A percentile compares a stretch with the other conserved stretches of the same genome.
Conservation (phyloP, 2,888 invertebrate genomes). For the Monochamus alternatus region DNA sequence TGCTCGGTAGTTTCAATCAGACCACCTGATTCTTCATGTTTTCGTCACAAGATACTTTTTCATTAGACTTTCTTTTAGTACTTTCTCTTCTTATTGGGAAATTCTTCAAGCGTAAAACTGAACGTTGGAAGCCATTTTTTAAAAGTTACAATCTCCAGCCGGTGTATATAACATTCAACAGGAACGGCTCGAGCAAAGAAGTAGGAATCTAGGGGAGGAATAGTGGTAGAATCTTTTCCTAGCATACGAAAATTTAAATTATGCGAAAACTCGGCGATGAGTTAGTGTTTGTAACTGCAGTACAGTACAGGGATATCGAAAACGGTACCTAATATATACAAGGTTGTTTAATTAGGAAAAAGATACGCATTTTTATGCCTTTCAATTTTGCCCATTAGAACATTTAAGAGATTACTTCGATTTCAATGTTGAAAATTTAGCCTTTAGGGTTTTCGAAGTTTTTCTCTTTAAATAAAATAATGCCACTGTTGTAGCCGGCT, state of each 20-base stretch:
- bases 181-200: slow-evolving; percentile 47
- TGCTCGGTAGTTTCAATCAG: slow-evolving; percentile 57
- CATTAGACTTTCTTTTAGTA: slow-evolving; percentile 62
- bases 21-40: slow-evolving; percentile 63
- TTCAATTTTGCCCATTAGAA: too few species aligned
- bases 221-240: not conserved
- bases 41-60: slow-evolving; percentile 64
- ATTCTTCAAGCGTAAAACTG: slow-evolving; percentile 64
- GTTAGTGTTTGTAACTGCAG: too few species aligned
- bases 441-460: too few species aligned
- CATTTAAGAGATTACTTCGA: too few species aligned
- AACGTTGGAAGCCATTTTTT: slow-evolving; percentile 61
- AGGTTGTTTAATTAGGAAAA: too few species aligned
- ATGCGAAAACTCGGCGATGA: too few species aligned
- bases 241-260: not conserved
- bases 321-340: too few species aligned
- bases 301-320: too few species aligned
- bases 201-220: slow-evolving; percentile 33
- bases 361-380: too few species aligned
- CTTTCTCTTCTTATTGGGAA: slow-evolving; percentile 62
- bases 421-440: too few species aligned
- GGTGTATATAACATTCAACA: slow-evolving; percentile 60
- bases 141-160: slow-evolving; percentile 61
- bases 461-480: too few species aligned
- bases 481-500: too few species aligned